Evolutionary conservation across 2,113 vertebrate genomes (phyloP).

Genomic region (Oplegnathus fasciatus): DNA sequence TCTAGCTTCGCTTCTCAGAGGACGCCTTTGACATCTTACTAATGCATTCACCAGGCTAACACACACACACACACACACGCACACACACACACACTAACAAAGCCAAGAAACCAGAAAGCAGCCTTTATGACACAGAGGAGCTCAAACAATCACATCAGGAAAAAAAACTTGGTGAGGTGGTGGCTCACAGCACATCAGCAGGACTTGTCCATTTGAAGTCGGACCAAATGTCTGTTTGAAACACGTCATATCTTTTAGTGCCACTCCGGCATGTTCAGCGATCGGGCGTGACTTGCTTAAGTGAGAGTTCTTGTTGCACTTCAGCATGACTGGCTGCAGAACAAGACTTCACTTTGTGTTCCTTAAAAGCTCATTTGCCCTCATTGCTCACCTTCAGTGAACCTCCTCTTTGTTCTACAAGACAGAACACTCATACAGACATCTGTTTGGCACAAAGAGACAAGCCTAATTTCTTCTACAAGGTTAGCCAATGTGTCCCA

Average conservation of each 20-base stretch:
- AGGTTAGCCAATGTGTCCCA: conserved; percentile 12
- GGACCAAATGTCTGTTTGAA: neutral
- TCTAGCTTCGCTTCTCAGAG: conserved; percentile 70
- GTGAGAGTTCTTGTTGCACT: conserved; percentile 53
- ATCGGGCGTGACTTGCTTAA: conserved; percentile 17
- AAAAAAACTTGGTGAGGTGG: neutral
- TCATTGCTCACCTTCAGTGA: conserved; percentile 16
- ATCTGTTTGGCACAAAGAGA: conserved; percentile 23
- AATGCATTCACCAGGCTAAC: conserved; percentile 67
- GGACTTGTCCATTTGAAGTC: conserved; percentile 15
- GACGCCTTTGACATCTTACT: conserved; percentile 75
- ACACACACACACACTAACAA: conserved; percentile 33
- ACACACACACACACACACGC: conserved; percentile 33
- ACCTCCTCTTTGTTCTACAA: conserved; percentile 19
- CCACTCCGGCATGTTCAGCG: neutral
- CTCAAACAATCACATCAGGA: neutral
- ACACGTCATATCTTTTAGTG: neutral
- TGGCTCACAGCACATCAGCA: conserved; percentile 12
- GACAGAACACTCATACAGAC: conserved; percentile 24
- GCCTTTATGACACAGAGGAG: conserved; percentile 7
- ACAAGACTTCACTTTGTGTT: conserved; percentile 43
- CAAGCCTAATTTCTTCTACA: conserved; percentile 21
- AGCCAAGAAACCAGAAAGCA: conserved; percentile 21
- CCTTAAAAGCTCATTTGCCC: conserved; percentile 36
- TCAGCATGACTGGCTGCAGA: conserved; percentile 45